Base-by-base conservation (phyloP, 1,140 invertebrate genomes). In the Pogonomyrmex barbatus region DNA sequence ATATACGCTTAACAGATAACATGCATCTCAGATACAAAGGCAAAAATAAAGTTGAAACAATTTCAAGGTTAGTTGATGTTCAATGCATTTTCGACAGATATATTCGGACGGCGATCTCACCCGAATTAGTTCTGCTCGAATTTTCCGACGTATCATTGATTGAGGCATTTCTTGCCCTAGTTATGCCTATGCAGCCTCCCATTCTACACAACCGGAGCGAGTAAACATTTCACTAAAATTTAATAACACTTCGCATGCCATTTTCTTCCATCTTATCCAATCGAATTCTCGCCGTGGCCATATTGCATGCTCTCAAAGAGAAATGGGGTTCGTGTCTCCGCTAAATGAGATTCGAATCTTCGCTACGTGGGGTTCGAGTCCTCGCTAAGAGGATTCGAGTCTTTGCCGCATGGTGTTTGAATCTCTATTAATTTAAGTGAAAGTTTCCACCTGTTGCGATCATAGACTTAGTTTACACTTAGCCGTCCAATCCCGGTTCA, bases 151-250 rank as follows among this genome's bases (percentile, higher is more conserved):
- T 97, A 90, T 97, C 97, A 92, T 97, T 97, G 90, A 97, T 97
- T 84, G 97, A 97, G 93, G 97, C 97, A 94, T 97, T 97, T 94
- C 97, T 96, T 93, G 96, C 96, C 94, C 97, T 96, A 93, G 97
- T 97, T 94, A 97, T 97, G 94, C 97, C 97, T 95, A 98, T 97
- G 95, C 97, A 98, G 92, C 97, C 97, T 95, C 97, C 97, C 97
- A 98, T 98, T 95, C 94, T 97, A 95, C 94, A 92, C 86, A 87
- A 91, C 91, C 88, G 76, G 87, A 92, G 89, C 91, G 94, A 93
- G 92, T 93, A 95, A 95, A 95, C 95, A 96, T 96, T 94, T 95
- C 95, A 95, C 90, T 91, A 81, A 87, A 93, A 94, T 93, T 93
- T 92, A 91, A 93, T 92, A 93, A 91, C 90, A 93, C 91, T 91